These are phyloP conservation scores for Caloenas nicobarica DNA, from an alignment of 2,113 vertebrate genomes.

Conservation along the genomic window DNA sequence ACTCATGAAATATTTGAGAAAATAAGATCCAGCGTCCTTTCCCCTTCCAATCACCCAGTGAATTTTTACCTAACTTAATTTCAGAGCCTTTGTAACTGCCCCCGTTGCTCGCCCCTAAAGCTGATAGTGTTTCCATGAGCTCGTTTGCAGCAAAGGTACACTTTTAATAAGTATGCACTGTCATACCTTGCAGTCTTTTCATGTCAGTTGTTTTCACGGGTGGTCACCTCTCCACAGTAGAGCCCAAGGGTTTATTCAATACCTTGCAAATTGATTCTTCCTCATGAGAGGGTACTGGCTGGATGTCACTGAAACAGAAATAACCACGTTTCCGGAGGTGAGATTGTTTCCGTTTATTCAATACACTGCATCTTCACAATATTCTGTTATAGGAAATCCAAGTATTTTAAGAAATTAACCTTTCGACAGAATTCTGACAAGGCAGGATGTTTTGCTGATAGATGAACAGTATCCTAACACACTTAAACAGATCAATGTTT, in stretches of 20 bases:
- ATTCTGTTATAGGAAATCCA: neutral
- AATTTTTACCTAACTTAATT: neutral
- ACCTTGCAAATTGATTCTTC: slow-evolving; percentile 48
- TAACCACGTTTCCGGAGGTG: neutral
- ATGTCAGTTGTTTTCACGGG: slow-evolving; percentile 10
- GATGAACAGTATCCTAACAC: neutral
- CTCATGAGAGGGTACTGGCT: slow-evolving; percentile 6
- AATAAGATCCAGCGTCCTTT: neutral
- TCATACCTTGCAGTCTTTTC: neutral
- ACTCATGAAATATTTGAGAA: neutral
- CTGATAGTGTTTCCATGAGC: neutral
- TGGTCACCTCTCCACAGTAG: slow-evolving; percentile 9
- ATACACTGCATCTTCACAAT: neutral
- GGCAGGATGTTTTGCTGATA: neutral
- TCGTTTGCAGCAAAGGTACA: neutral
- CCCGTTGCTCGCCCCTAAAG: neutral
- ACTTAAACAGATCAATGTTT: slow-evolving; percentile 53
- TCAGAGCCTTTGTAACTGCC: neutral
- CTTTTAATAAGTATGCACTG: neutral
- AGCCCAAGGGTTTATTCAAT: slow-evolving; percentile 11
- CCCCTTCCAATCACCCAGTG: neutral
- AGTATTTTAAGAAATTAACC: slow-evolving; percentile 9
- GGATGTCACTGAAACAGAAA: slow-evolving; percentile 44
- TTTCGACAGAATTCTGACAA: neutral
- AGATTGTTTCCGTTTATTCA: neutral